A percentile compares a stretch with the other conserved stretches of the same genome.
These are phyloP conservation scores for Phrynocephalus forsythii DNA, from an alignment of 2,797 vertebrate genomes.

Conservation along the genomic window DNA sequence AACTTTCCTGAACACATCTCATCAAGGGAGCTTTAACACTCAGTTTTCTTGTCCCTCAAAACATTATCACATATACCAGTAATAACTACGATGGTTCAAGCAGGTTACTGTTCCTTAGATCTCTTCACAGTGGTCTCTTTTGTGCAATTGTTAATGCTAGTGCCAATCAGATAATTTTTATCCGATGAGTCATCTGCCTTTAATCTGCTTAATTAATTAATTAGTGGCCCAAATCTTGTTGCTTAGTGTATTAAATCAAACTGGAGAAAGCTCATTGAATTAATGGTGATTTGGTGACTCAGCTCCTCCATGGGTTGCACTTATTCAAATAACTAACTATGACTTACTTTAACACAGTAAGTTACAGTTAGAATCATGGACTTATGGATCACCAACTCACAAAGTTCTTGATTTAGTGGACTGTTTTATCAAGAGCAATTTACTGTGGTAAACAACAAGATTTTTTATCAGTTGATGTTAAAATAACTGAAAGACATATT, in stretches of 20 bases:
- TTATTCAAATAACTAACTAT: too few relatives aligned
- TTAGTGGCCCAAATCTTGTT: not conserved
- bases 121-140: not conserved
- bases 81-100: not conserved
- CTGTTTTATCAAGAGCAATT: too few relatives aligned
- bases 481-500: not conserved
- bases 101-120: not conserved
- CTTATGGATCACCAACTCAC: too few relatives aligned
- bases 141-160: not conserved
- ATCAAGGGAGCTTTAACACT: conserved; percentile 5
- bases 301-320: too few relatives aligned
- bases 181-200: not conserved
- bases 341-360: too few relatives aligned
- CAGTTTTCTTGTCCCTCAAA: not conserved
- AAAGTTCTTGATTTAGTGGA: too few relatives aligned
- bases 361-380: too few relatives aligned
- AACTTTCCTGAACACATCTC: not conserved
- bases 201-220: not conserved
- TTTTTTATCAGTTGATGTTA: not conserved
- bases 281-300: too few relatives aligned
- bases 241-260: not conserved
- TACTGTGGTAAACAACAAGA: too few relatives aligned
- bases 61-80: not conserved
- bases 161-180: not conserved
- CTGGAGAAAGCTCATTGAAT: too few relatives aligned